Conservation (phyloP, 2,113 vertebrate genomes). For the Crotalus viridis region DNA sequence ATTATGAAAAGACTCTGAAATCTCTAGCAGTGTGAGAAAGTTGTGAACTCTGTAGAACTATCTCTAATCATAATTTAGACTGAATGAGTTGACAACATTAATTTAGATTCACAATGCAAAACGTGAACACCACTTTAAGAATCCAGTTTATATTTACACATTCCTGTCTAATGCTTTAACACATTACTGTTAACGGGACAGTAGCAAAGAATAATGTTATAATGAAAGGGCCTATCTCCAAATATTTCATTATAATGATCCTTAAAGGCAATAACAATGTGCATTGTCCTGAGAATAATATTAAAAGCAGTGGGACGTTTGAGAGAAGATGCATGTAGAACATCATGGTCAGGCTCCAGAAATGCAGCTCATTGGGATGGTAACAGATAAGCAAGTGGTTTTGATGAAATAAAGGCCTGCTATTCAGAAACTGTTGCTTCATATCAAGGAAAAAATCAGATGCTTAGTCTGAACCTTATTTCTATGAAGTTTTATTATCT, state of each 20-base stretch:
- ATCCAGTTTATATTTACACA: background rate
- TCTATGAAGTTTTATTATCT: background rate
- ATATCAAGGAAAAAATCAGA: background rate
- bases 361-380: background rate
- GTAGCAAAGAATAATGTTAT: background rate
- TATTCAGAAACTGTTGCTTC: background rate
- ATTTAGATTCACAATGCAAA: background rate
- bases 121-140: background rate
- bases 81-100: background rate
- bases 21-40: background rate
- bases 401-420: background rate
- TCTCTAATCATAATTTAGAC: background rate
- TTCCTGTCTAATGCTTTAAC: background rate
- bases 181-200: background rate
- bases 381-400: background rate
- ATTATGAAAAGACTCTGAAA: background rate
- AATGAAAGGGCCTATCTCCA: background rate
- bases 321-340: background rate
- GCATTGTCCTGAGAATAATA: background rate
- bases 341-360: background rate
- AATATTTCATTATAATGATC: background rate
- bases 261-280: background rate
- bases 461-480: background rate
- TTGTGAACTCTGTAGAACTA: background rate
- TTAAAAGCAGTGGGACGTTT: background rate